Evolutionary conservation across 2,888 invertebrate species (phyloP), one percentile per base, ranked within the genome.

Genomic region (Eutolmus rufibarbis): DNA sequence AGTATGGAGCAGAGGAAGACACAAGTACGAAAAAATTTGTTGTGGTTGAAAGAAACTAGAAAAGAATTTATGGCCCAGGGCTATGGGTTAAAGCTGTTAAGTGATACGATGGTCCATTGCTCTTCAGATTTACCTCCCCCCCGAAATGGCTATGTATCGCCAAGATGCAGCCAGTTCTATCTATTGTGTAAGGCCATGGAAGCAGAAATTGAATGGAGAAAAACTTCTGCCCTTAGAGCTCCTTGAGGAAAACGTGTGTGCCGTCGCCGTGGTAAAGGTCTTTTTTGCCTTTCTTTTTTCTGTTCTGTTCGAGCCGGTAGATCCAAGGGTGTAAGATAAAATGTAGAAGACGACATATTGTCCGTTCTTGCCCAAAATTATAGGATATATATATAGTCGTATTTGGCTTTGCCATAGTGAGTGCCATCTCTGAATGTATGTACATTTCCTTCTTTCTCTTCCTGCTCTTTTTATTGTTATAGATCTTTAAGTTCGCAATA

Each of bases 21-120:
- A 86, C 74, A 46, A 84, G 79, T 81, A 86, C 85, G 56, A 46
- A 51, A 89, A 82, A 88, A 84, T 84, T 74, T 40, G 28, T 23
- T 66, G 66, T 84, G 84, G 74, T 23, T 57, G 77, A 43, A 88
- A 86, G 74, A 87, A 86, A 87, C 31, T 86, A 88, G 82, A 82
- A 87, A 86, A 88, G 88, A 88, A 89, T 89, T 89, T 89, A 89
- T 89, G 88, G 88, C 89, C 88, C 88, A 87, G 88, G 89, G 89
- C 89, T 89, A 89, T 89, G 89, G 89, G 89, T 89, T 89, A 89
- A 89, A 89, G 89, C 89, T 89, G 89, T 89, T 89, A 89, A 89
- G 89, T 89, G 89, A 88, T 89, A 87, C 78, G 88, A 89, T 88
- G 89, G 89, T 89, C 89, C 89, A 89, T 89, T 89, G 89, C 86